These are phyloP conservation scores for Phortica okadai DNA, from an alignment of 2,888 invertebrate species.

Conservation along the genomic window DNA sequence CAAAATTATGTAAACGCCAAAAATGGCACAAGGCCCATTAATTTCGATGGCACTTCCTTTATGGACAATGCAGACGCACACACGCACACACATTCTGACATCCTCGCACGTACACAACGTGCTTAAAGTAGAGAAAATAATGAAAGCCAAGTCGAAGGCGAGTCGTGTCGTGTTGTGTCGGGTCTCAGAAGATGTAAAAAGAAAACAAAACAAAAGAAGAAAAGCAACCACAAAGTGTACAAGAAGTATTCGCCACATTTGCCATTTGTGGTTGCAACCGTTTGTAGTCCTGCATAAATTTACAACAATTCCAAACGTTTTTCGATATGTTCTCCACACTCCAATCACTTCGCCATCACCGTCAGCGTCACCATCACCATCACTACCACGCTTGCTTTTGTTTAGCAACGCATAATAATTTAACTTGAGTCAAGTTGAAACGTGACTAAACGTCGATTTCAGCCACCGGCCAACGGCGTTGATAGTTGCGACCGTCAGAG, in stretches of 20 bases:
- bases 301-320: not conserved
- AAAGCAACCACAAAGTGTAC: not conserved
- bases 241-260: not conserved
- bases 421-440: conserved; percentile 52
- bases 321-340: not conserved
- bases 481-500: conserved; percentile 41
- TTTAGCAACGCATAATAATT: conserved; percentile 64
- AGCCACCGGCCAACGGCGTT: conserved; percentile 22
- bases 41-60: conserved; percentile 54
- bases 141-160: not conserved
- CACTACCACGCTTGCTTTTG: conserved; percentile 36
- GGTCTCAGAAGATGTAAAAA: not conserved
- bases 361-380: conserved; percentile 39
- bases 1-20: conserved; percentile 27
- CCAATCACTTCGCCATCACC: not conserved
- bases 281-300: conserved; percentile 30
- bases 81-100: conserved; percentile 5
- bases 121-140: conserved; percentile 8
- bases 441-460: conserved; percentile 69
- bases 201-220: not conserved
- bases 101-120: conserved; percentile 17
- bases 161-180: not conserved
- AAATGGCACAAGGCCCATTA: conserved; percentile 46
- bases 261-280: conserved; percentile 19
- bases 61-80: not conserved